These are phyloP conservation scores for Heteromormyrus szaboi DNA, from an alignment of 2,797 vertebrate genomes.

Conservation along the genomic window DNA sequence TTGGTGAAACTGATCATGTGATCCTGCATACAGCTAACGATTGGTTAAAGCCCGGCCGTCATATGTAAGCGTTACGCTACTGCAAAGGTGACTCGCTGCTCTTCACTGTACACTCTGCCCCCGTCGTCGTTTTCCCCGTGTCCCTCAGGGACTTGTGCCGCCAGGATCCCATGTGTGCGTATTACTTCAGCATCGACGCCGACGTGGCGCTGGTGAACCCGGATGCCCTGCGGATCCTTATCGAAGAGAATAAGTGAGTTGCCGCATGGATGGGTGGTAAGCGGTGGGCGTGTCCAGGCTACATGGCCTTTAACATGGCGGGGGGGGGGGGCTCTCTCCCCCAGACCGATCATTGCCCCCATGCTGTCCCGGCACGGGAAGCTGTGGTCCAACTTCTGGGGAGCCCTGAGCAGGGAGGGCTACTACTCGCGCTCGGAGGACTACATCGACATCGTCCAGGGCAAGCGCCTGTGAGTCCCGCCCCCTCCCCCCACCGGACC, in stretches of 20 bases:
- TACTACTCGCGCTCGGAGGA: conserved; percentile 81
- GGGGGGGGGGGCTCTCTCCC: not conserved
- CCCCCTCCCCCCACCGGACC: not conserved
- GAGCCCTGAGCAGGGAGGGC: conserved; percentile 75
- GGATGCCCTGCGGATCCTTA: conserved; percentile 66
- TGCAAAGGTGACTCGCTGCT: not conserved
- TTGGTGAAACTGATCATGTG: not conserved
- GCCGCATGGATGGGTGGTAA: not conserved
- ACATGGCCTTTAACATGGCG: not conserved
- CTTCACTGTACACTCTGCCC: not conserved
- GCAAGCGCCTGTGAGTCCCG: conserved; percentile 69
- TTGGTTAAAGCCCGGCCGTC: not conserved
- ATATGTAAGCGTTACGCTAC: not conserved
- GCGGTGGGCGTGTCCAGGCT: not conserved
- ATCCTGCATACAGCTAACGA: not conserved
- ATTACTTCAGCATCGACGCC: conserved; percentile 78
- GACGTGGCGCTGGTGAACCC: conserved; percentile 72
- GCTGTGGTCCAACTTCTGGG: conserved; percentile 91
- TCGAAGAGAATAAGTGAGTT: conserved; percentile 75
- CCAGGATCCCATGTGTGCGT: conserved; percentile 68
- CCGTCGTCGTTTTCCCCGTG: not conserved
- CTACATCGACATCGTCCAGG: conserved; percentile 83
- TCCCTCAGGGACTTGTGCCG: conserved; percentile 63
- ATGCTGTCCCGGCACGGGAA: conserved; percentile 80
- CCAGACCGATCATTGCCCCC: conserved; percentile 65